Conservation (phyloP, 2,113 vertebrate genomes). For the Perognathus longimembris region DNA sequence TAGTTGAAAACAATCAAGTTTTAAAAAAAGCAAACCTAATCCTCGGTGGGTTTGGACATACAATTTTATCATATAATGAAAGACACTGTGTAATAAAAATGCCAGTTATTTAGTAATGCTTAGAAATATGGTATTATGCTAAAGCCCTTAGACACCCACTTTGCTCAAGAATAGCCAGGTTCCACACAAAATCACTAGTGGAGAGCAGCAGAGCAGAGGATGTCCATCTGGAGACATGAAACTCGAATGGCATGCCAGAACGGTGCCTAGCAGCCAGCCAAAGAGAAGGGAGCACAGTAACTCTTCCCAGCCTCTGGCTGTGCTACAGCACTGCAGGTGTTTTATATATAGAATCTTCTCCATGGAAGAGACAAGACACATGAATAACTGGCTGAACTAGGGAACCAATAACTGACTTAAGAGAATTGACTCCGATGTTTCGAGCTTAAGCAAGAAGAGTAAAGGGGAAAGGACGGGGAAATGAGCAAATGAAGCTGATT, state of each 20-base stretch:
- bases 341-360: not conserved
- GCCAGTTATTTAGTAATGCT: too few species aligned
- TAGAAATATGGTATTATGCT: too few species aligned
- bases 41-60: not conserved
- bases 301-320: not conserved
- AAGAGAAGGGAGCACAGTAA: not conserved
- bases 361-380: not conserved
- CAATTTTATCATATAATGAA: not conserved
- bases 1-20: not conserved
- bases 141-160: too few species aligned
- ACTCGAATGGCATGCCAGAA: not conserved
- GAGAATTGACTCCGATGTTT: not conserved
- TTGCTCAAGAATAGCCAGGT: too few species aligned
- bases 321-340: not conserved
- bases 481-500: not conserved
- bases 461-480: slow-evolving; percentile 16
- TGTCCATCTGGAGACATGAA: not conserved
- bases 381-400: not conserved
- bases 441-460: not conserved
- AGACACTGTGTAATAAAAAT: not conserved
- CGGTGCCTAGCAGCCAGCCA: not conserved
- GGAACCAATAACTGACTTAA: not conserved
- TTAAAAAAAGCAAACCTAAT: slow-evolving; percentile 10
- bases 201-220: not conserved
- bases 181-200: not conserved